Base-by-base conservation (phyloP, 2,888 invertebrate species). In the Protula sp. region DNA sequence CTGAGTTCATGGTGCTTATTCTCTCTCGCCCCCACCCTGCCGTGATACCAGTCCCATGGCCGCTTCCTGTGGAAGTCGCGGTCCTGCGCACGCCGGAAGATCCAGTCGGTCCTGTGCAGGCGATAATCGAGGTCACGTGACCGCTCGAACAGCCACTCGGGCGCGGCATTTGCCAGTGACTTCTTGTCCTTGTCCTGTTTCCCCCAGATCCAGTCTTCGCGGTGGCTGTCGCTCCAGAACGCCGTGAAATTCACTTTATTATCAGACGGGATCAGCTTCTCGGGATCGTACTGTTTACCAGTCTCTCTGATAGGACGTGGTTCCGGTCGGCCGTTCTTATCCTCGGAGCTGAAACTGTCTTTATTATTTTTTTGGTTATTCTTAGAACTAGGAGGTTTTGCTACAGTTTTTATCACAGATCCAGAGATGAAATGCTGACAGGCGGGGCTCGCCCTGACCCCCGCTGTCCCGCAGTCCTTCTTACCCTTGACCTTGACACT, bases 51-150 rank as follows among this genome's bases (percentile, higher is more conserved):
- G 26, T 58, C 52, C 58, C 58, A 58, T n/a, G 58, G 58, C 58
- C 54, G 31, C 19, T 22, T 45, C 19, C 58, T 54, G 24, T 55
- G 31, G 55, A 30, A 54, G 14, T 60, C 60, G 3, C 60, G 47
- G 14, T 53, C 47, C 19, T 29, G 38, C 22, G 60, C 60, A 3
- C 60, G 60, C 26, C 47, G 30, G 31, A 60, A 54, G 26, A 53
- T 26, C 60, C 60, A 60, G 47, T 55, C 48, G 1, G 60, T 30
- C 29, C 54, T 54, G 47, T 60, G 57, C 14, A 53, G 57, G 24
- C 57, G 54, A 45, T 53, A 53, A 24, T 57, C 48, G 3, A n/a
- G 57, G 22, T 50, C 52, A 2, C 24, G 26, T 3, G 50, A 30
- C 26, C 52, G 52, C 47, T 57, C 30, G 19, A 55, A 47, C 19